These are phyloP conservation scores for Phocoena sinus DNA, from an alignment of 2,113 vertebrate genomes.

Conservation along the genomic window DNA sequence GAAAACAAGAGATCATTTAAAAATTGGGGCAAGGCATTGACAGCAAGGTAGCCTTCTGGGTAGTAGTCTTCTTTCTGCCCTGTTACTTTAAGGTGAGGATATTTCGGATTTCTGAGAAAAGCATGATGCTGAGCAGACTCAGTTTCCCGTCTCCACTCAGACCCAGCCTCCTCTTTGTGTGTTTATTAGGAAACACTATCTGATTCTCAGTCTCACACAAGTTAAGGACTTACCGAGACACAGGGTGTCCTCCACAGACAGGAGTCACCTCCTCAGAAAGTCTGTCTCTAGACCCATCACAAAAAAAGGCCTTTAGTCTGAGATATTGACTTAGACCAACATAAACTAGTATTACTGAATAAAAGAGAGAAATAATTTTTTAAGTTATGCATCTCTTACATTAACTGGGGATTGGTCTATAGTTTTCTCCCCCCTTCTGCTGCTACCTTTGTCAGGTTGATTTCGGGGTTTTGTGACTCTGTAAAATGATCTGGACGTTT, in stretches of 20 bases:
- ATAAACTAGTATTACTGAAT: not conserved
- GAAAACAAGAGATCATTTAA: constrained; percentile 18
- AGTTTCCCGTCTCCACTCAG: not conserved
- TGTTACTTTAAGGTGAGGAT: not conserved
- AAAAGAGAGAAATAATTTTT: not conserved
- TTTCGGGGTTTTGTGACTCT: not conserved
- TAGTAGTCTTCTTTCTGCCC: not conserved
- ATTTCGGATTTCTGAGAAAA: not conserved
- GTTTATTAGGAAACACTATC: not conserved
- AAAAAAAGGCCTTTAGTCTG: not conserved
- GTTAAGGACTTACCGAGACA: not conserved
- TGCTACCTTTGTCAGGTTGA: not conserved
- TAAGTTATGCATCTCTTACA: too few relatives aligned
- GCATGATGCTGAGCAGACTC: not conserved
- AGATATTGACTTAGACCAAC: not conserved
- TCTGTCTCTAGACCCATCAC: not conserved
- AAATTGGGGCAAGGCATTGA: not conserved
- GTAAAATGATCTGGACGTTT: not conserved
- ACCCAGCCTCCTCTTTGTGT: fast-evolving
- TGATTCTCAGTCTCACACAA: too few relatives aligned
- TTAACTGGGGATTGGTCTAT: not conserved
- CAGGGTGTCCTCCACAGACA: not conserved
- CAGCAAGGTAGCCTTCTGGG: not conserved
- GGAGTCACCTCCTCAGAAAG: not conserved
- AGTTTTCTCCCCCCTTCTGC: not conserved